These are phyloP conservation scores for Parapristionchus giblindavisi DNA, from an alignment of 2,888 invertebrate genomes.

Conservation along the genomic window DNA sequence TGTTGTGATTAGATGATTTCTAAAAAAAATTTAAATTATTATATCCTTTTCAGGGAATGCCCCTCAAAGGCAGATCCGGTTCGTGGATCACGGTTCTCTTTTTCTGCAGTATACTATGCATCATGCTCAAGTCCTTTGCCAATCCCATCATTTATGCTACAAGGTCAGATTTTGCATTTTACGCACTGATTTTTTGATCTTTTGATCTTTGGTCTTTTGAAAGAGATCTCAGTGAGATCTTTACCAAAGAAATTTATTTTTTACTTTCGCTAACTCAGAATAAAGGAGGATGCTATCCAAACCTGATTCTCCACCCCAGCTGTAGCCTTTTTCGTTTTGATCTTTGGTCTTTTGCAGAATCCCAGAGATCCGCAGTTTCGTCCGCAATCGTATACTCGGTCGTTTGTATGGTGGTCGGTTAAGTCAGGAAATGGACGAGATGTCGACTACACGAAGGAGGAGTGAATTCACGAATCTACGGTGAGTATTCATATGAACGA, in stretches of 20 bases:
- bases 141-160: slow-evolving; percentile 78
- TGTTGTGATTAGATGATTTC: not conserved
- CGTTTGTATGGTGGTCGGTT: not conserved
- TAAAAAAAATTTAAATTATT: not conserved
- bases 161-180: slow-evolving; percentile 39
- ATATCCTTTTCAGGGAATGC: slow-evolving; percentile 46
- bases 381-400: slow-evolving; percentile 23
- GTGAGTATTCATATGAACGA: too few species aligned
- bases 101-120: slow-evolving; percentile 73
- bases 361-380: slow-evolving; percentile 56
- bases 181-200: not conserved
- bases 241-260: too few species aligned
- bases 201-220: not conserved
- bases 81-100: slow-evolving; percentile 42
- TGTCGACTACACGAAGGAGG: not conserved
- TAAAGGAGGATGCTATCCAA: too few species aligned
- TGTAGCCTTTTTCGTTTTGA: not conserved
- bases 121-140: slow-evolving; percentile 77
- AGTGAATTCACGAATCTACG: not conserved
- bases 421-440: not conserved
- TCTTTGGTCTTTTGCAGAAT: slow-evolving; percentile 46
- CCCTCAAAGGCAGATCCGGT: slow-evolving; percentile 39
- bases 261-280: too few species aligned
- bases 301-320: too few species aligned
- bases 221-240: slow-evolving; percentile 15